These are phyloP conservation scores for Drosophila koepferae DNA, from an alignment of 2,888 invertebrate species.

Conservation along the genomic window DNA sequence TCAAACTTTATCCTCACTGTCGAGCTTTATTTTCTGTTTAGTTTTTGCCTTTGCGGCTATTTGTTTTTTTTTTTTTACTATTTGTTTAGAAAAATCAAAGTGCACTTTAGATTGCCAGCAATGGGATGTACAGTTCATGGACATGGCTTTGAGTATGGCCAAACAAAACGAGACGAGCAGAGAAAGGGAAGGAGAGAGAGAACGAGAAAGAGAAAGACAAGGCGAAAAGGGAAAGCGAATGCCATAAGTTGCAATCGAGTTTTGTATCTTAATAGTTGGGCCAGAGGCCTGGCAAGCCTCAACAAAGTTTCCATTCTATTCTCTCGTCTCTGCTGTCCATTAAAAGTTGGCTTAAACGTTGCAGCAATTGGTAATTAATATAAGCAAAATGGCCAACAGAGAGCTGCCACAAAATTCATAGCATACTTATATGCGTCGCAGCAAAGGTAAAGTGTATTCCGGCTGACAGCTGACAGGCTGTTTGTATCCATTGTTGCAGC, in stretches of 20 bases:
- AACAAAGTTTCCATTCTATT: slow-evolving; percentile 6
- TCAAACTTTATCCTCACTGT: not conserved
- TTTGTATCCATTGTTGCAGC: slow-evolving; percentile 38
- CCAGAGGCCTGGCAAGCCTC: not conserved
- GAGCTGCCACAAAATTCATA: slow-evolving; percentile 33
- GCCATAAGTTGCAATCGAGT: slow-evolving; percentile 18
- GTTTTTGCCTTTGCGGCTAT: slow-evolving; percentile 9
- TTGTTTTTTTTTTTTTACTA: not conserved
- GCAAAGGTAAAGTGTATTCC: slow-evolving; percentile 34
- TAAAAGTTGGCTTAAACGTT: slow-evolving; percentile 10
- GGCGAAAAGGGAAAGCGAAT: not conserved
- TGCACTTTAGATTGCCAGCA: slow-evolving; percentile 43
- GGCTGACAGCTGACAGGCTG: slow-evolving; percentile 35
- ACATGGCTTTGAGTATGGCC: not conserved
- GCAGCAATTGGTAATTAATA: slow-evolving; percentile 63
- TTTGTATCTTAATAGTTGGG: slow-evolving; percentile 15
- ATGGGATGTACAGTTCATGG: slow-evolving; percentile 1
- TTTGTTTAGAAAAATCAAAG: slow-evolving; percentile 53
- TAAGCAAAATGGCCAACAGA: slow-evolving; percentile 24
- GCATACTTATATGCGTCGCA: slow-evolving; percentile 49
- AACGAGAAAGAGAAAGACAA: too few relatives aligned
- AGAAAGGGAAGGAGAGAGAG: not conserved
- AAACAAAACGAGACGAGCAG: slow-evolving; percentile 6
- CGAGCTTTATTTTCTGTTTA: slow-evolving; percentile 13
- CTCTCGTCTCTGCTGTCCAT: not conserved